Percentiles rank a stretch among this genome's conserved stretches.
These are phyloP conservation scores for Epizoanthus fatuus DNA, from an alignment of 92 coral and sea anemone species.

Conservation along the genomic window DNA sequence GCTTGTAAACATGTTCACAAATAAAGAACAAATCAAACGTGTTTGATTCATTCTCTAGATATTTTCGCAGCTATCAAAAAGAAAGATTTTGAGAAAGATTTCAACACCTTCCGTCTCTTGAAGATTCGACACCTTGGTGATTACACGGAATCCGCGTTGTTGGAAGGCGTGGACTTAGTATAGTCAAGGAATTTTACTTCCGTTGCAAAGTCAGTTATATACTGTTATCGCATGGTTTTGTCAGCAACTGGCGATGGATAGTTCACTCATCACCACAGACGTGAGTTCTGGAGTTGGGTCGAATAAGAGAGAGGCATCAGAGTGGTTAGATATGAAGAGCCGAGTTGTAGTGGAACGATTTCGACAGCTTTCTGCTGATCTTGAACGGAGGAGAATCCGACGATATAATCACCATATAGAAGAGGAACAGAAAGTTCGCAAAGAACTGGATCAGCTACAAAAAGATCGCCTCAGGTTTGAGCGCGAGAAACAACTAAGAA, in stretches of 20 bases:
- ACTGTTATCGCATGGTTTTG: no score
- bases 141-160: no score
- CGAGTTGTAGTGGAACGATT: slow-evolving; percentile 72
- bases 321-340: slow-evolving; percentile 72
- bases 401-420: slow-evolving; percentile 63
- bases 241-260: slow-evolving; percentile 25
- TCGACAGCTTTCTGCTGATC: slow-evolving; percentile 76
- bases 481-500: slow-evolving; percentile 81
- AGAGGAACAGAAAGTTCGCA: slow-evolving; percentile 65
- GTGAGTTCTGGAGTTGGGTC: slow-evolving; percentile 50
- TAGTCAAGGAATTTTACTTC: no score
- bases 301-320: slow-evolving; percentile 59
- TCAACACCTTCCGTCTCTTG: neutral
- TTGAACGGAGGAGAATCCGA: slow-evolving; percentile 75
- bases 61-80: no score
- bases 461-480: slow-evolving; percentile 81
- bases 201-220: no score
- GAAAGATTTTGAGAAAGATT: no score
- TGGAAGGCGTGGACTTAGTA: no score
- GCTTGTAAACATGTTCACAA: slow-evolving; percentile 38
- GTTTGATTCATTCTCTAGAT: no score
- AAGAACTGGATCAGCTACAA: slow-evolving; percentile 69
- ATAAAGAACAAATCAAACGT: slow-evolving; percentile 5
- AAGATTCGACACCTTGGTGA: neutral
- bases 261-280: slow-evolving; percentile 42